Conservation (phyloP, 1,140 invertebrate genomes). For the Octopus sinensis region DNA sequence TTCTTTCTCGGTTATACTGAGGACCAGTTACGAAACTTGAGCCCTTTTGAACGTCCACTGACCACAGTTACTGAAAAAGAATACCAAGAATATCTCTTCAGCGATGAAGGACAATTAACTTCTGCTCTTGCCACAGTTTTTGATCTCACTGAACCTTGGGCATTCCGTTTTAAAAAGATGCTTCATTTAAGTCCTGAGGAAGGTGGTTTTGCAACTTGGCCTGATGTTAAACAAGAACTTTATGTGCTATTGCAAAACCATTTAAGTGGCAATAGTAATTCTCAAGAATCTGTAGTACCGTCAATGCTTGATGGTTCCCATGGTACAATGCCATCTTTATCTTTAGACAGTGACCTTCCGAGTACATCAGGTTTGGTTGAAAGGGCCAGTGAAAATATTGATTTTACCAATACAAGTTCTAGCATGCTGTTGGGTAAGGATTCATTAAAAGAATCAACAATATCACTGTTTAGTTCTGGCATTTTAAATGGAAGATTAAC, state of each 20-base stretch:
- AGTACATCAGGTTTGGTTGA: neutral
- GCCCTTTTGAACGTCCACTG: neutral
- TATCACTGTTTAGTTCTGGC: neutral
- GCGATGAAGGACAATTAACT: constrained; percentile 9
- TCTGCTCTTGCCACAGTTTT: constrained; percentile 6
- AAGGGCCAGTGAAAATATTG: neutral
- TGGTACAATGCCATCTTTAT: neutral
- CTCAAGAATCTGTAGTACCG: neutral
- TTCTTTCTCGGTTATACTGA: constrained; percentile 15
- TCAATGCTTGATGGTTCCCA: neutral
- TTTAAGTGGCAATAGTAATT: neutral
- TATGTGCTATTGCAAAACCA: neutral
- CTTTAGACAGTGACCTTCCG: neutral
- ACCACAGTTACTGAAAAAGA: constrained; percentile 1
- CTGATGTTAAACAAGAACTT: constrained; percentile 9
- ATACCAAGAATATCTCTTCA: constrained; percentile 14
- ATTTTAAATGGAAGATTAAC: neutral
- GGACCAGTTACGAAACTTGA: constrained; percentile 7
- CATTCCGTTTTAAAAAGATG: constrained; percentile 4
- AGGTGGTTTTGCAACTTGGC: constrained; percentile 9
- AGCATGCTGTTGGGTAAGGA: neutral
- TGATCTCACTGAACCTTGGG: constrained; percentile 16
- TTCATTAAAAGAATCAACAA: neutral
- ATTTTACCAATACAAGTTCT: neutral
- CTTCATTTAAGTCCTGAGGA: constrained; percentile 7